phyloP scores from a whole-genome alignment of 2,113 vertebrate species.

The Erythrocebus patas region DNA sequence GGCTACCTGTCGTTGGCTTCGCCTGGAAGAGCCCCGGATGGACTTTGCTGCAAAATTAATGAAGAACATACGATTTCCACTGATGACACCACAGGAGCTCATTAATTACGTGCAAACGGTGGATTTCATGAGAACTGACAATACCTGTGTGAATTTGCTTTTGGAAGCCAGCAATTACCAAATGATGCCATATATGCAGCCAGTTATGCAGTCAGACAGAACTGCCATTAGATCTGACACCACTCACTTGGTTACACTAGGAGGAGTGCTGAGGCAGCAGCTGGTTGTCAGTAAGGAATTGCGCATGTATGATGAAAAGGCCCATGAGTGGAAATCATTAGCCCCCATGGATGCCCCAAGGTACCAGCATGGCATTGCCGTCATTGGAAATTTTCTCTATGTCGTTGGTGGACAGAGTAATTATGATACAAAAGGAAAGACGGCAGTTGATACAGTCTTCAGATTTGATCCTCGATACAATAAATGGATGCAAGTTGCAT shows the following conservation, averaged over 20 bases:
- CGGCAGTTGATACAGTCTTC: slow-evolving; percentile 97
- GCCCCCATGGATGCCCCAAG: slow-evolving; percentile 97
- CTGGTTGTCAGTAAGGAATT: slow-evolving; percentile 98
- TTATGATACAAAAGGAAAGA: slow-evolving; percentile 99
- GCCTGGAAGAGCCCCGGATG: slow-evolving; percentile 89
- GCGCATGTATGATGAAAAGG: slow-evolving; percentile 96
- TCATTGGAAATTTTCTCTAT: slow-evolving; percentile 99
- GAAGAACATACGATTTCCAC: slow-evolving; percentile 98
- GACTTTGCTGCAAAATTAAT: slow-evolving; percentile 95
- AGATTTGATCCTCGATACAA: slow-evolving; percentile 98
- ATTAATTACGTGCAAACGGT: slow-evolving; percentile 98
- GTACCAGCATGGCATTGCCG: slow-evolving; percentile 98
- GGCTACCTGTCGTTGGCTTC: slow-evolving; percentile 96
- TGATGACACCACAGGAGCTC: slow-evolving; percentile 98
- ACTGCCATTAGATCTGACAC: slow-evolving; percentile 97
- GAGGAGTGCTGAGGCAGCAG: slow-evolving; percentile 97
- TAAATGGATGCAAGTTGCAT: slow-evolving; percentile 99
- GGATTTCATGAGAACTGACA: slow-evolving; percentile 98
- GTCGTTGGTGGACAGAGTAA: slow-evolving; percentile 99
- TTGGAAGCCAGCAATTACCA: slow-evolving; percentile 99
- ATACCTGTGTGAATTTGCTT: slow-evolving; percentile 96
- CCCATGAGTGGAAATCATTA: slow-evolving; percentile 94
- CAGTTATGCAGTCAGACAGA: slow-evolving; percentile 98
- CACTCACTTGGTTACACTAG: slow-evolving; percentile 95
- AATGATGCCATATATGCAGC: slow-evolving; percentile 99